Evolutionary conservation across 2,888 invertebrate genomes (phyloP).

Genomic region (Tortrix viridana): DNA sequence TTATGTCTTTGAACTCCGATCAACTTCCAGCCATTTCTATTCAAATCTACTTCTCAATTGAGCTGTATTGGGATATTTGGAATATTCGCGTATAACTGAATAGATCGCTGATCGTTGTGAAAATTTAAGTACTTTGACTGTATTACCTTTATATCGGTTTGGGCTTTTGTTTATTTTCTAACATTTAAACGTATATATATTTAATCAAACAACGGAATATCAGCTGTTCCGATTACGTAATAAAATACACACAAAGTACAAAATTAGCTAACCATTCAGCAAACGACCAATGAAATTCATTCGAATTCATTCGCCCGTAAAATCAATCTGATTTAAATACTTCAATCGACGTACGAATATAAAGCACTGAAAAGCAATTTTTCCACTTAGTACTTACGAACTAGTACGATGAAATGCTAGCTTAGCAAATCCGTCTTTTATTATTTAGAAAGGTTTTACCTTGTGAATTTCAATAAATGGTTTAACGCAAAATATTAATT

Average conservation of each 20-base stretch:
- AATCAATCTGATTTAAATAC: too few species aligned
- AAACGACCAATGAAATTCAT: too few species aligned
- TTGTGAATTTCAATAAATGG: neutral
- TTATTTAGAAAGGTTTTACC: constrained; percentile 3
- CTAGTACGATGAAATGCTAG: neutral
- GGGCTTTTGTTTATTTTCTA: too few species aligned
- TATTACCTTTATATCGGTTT: too few species aligned
- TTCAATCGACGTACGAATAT: neutral
- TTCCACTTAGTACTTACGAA: neutral
- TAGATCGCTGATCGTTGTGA: neutral
- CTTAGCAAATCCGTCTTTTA: constrained; percentile 8
- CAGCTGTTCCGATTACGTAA: too few species aligned
- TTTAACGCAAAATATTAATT: neutral
- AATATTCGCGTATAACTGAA: neutral
- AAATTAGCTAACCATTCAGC: too few species aligned
- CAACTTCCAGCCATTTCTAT: constrained; percentile 4
- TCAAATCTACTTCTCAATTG: constrained; percentile 7
- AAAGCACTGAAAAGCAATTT: neutral
- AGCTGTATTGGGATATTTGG: neutral
- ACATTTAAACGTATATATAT: too few species aligned
- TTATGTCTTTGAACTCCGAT: constrained; percentile 51
- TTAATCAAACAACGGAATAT: too few species aligned
- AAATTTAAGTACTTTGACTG: too few species aligned
- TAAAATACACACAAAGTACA: too few species aligned
- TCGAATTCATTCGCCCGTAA: too few species aligned